A percentile compares a stretch with the other conserved stretches of the same genome.
phyloP scores from a whole-genome alignment of 1,140 invertebrate genomes.

The Cyrtorhinus lividipennis region DNA sequence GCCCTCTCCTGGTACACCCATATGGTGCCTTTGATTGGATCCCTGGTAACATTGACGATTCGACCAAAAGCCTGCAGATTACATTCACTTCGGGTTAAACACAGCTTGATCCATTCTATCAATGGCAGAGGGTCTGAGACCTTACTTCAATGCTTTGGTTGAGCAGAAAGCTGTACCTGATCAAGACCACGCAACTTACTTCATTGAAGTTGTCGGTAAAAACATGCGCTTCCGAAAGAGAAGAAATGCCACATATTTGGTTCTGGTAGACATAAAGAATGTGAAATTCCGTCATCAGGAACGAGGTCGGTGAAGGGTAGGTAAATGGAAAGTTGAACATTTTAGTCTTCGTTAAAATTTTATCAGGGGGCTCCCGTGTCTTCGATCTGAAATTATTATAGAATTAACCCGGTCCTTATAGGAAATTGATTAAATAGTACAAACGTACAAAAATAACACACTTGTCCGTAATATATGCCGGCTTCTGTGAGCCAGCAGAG shows the following conservation, averaged over 20 bases:
- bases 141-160: too few relatives aligned
- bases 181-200: slow-evolving; percentile 34
- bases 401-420: too few relatives aligned
- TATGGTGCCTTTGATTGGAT: slow-evolving; percentile 60
- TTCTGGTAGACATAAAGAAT: slow-evolving; percentile 68
- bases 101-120: too few relatives aligned
- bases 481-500: slow-evolving; percentile 76
- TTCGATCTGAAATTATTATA: too few relatives aligned
- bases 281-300: slow-evolving; percentile 85
- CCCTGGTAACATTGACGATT: slow-evolving; percentile 65
- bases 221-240: slow-evolving; percentile 73
- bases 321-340: slow-evolving; percentile 18
- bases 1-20: slow-evolving; percentile 73
- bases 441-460: too few relatives aligned
- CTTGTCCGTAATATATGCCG: slow-evolving; percentile 53
- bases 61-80: slow-evolving; percentile 57
- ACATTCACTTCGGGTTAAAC: too few relatives aligned
- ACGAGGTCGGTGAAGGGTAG: slow-evolving; percentile 31
- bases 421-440: too few relatives aligned
- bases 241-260: slow-evolving; percentile 67
- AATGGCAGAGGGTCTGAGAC: too few relatives aligned
- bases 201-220: slow-evolving; percentile 70
- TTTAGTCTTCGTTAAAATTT: slow-evolving; percentile 16
- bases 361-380: too few relatives aligned
- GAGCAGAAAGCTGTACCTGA: too few relatives aligned